Percentiles rank a stretch among this genome's conserved stretches.
Conservation (phyloP, 2,113 vertebrate genomes). For the Taxidea taxus region DNA sequence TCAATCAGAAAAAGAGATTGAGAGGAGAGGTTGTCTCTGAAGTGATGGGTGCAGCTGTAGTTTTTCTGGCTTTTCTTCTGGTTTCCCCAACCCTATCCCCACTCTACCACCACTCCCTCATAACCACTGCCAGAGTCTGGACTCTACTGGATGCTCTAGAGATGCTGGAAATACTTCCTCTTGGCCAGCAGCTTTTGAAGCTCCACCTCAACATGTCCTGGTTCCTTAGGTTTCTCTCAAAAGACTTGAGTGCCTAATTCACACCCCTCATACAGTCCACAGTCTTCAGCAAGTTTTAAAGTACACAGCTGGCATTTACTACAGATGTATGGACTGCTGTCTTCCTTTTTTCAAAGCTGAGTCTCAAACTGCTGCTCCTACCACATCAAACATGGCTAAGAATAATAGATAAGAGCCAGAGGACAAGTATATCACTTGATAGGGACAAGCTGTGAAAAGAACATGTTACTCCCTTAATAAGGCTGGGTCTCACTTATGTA, state of each 20-base stretch:
- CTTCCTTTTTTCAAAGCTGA: background rate
- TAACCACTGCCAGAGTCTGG: background rate
- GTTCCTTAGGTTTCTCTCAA: background rate
- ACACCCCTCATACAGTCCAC: background rate
- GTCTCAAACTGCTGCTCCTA: background rate
- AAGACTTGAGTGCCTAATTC: background rate
- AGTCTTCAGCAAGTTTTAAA: background rate
- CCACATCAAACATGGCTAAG: background rate
- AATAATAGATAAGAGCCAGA: background rate
- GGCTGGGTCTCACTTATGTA: background rate
- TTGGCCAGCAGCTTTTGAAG: background rate
- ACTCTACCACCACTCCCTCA: background rate
- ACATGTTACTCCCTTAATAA: background rate
- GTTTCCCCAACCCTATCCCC: background rate
- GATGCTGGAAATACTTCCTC: background rate
- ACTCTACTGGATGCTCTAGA: background rate
- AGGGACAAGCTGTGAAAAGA: background rate
- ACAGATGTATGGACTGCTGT: background rate
- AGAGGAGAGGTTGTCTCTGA: background rate
- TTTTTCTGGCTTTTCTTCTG: background rate
- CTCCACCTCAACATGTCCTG: background rate
- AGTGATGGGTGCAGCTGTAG: background rate
- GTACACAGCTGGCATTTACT: background rate
- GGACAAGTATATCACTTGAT: background rate
- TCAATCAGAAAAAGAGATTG: background rate